These are phyloP conservation scores for Eubasilissa regina DNA, from an alignment of 1,140 invertebrate species.

Conservation along the genomic window DNA sequence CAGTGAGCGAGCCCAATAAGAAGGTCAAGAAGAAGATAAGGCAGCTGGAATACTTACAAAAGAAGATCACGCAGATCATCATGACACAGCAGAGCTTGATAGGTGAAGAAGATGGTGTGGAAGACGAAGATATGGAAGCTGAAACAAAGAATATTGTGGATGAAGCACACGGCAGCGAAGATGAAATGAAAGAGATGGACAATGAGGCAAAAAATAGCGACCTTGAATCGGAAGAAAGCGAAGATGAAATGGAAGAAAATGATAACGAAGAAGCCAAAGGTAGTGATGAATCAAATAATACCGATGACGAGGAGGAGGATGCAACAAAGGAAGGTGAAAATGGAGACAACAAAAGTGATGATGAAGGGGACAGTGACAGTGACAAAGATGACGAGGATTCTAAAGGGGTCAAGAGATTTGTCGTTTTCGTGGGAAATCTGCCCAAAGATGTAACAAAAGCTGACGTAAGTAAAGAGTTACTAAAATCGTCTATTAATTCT, in stretches of 20 bases:
- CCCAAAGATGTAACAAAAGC: constrained; percentile 64
- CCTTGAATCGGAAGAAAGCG: constrained; percentile 15
- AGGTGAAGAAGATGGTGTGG: constrained; percentile 10
- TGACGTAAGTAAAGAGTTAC: constrained; percentile 53
- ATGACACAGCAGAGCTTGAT: constrained; percentile 48
- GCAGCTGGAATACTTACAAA: constrained; percentile 52
- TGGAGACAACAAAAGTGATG: constrained; percentile 2
- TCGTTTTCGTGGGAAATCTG: constrained; percentile 72
- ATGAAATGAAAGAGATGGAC: constrained; percentile 27
- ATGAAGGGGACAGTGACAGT: constrained; percentile 9
- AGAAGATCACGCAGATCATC: constrained; percentile 48
- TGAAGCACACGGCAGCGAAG: constrained; percentile 27
- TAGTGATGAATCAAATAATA: constrained; percentile 22
- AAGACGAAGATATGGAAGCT: not conserved
- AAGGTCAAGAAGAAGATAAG: constrained; percentile 61
- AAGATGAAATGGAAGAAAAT: constrained; percentile 51
- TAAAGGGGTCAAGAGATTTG: constrained; percentile 63
- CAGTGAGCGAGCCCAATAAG: constrained; percentile 50
- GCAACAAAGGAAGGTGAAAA: constrained; percentile 42
- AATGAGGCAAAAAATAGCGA: constrained; percentile 31
- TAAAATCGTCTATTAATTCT: too few species aligned
- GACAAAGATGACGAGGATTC: constrained; percentile 53
- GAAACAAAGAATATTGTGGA: constrained; percentile 42
- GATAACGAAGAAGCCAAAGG: constrained; percentile 47
- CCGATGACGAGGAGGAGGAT: constrained; percentile 40